Base-by-base conservation (phyloP, 2,113 vertebrate genomes). In the Microtus pennsylvanicus region DNA sequence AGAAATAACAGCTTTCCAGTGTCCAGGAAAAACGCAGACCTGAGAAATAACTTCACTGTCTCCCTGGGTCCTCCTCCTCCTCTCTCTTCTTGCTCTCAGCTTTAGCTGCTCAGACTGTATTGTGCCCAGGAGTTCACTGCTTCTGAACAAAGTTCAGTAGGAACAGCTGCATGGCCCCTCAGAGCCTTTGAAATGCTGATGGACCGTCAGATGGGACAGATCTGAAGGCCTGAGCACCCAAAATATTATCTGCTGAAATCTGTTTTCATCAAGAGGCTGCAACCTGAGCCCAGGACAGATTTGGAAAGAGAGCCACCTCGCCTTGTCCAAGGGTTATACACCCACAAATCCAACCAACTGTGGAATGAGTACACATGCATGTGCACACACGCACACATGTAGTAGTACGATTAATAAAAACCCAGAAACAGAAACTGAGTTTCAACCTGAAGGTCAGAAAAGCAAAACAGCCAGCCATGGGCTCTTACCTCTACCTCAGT, bases 131-230 rank as follows among this genome's bases (percentile, higher is more conserved):
- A 86, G 45, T 28, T n/a, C 78, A 63, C 17, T 33, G 69, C 82
- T 96, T 80, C 61, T 80, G 87, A 95, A 90, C 8, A 45, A 96
- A 90, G 55, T 3, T 65, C 65, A 76, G 21, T 24, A 75, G 63
- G 83, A 90, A 87, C 22, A 86, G 78, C 50, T n/a, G 30, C 5
- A 55, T 9, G 50, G 50, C 33, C 17, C 50, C 77, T 55, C 10
- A 5, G 9, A 65, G 16, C 52, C n/a, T 83, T 61, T 74, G 38
- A 80, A 93, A 89, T 3, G 77, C 72, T 33, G 16, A 52, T 58
- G 22, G 75, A 45, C n/a, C 50, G 19, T 88, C 55, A 75, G 24
- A 70, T 80, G 47, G 55, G 90, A 87, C 55, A 67, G 47, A 93
- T 87, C 7, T 69, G 74, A 86, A 67, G 69, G 24, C 80, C 69